Evolutionary conservation across 2,797 vertebrate species (phyloP), one percentile per base, ranked within the genome.

Genomic region (Crax fasciolata): DNA sequence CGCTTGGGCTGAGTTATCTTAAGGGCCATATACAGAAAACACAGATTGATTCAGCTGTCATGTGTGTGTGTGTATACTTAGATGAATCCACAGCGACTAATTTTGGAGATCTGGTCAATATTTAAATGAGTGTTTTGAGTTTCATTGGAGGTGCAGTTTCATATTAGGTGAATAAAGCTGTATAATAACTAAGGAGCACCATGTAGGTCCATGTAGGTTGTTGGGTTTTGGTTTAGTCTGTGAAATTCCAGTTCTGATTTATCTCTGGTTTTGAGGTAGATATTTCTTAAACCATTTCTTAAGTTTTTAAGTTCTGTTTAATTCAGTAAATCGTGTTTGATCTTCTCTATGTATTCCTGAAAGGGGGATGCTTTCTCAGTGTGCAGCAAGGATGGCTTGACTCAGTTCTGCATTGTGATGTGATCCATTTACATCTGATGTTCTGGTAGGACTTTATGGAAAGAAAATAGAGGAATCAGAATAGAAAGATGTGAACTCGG

Each of bases 301-400:
- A 74, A 71, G 48, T 32, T 84, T 27, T 9, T 27, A 82, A 13
- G 10, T 68, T 65, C 28, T 20, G 19, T 66, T 87, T 49, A 62
- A 51, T 10, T 75, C 54, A 20, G 28, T 35, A 65, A 58, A 76
- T 59, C 12, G 0, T 59, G 38, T 52, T 87, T 87, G 52, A 57
- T 90, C 48, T 78, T 38, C 54, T 71, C 43, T 24, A 1, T n/a
- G 16, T 55, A 55, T 35, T 55, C 28, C 63, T 77, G 5, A 48
- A 32, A 54, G 15, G 0, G 0, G 59, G 35, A 1, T 28, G 1
- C 8, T 78, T 62, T 59, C 13, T 51, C 51, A 61, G 4, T n/a
- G 8, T 38, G 43, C n/a, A n/a, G 19, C 3, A 25, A 4, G 32
- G 30, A 3, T 58, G 54, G 30, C 10, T 48, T 18, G 25, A 12